These are phyloP conservation scores for Anthonomus grandis DNA, from an alignment of 1,140 invertebrate genomes.

Conservation along the genomic window DNA sequence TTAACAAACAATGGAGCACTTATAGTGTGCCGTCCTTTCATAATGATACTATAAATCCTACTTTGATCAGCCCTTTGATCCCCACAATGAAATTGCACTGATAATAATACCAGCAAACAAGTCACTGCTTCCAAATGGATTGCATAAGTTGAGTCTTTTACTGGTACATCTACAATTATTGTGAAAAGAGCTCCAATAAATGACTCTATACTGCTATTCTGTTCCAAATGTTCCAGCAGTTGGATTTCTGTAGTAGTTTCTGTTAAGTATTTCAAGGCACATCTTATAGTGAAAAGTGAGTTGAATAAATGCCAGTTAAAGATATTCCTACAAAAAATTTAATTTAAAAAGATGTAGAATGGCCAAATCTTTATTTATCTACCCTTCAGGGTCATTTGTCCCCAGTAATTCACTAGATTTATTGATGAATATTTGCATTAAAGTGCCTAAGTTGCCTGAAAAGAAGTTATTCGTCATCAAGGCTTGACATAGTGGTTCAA, in stretches of 20 bases:
- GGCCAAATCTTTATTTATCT: conserved; percentile 46
- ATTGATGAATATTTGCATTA: conserved; percentile 80
- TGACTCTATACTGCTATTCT: conserved; percentile 52
- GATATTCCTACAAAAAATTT: conserved; percentile 65
- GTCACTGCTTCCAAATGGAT: conserved; percentile 87
- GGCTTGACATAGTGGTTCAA: conserved; percentile 69
- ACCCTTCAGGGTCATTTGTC: conserved; percentile 84
- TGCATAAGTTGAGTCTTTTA: conserved; percentile 83
- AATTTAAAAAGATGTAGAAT: neutral
- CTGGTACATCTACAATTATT: conserved; percentile 74
- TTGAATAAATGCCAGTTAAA: conserved; percentile 95
- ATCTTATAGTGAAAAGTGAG: conserved; percentile 86
- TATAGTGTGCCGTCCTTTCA: conserved; percentile 68
- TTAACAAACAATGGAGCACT: conserved; percentile 73
- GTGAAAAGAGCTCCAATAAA: conserved; percentile 69
- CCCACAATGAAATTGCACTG: conserved; percentile 82
- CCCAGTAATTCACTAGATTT: conserved; percentile 75
- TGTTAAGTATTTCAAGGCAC: conserved; percentile 85
- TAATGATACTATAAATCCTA: conserved; percentile 63
- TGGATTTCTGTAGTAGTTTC: conserved; percentile 74
- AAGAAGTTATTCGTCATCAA: conserved; percentile 74
- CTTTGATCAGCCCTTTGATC: conserved; percentile 60
- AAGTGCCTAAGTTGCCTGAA: conserved; percentile 82
- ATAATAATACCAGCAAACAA: conserved; percentile 79
- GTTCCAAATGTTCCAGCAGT: conserved; percentile 70